Conservation (phyloP, 2,888 invertebrate species). For the Agonopterix heracliana region DNA sequence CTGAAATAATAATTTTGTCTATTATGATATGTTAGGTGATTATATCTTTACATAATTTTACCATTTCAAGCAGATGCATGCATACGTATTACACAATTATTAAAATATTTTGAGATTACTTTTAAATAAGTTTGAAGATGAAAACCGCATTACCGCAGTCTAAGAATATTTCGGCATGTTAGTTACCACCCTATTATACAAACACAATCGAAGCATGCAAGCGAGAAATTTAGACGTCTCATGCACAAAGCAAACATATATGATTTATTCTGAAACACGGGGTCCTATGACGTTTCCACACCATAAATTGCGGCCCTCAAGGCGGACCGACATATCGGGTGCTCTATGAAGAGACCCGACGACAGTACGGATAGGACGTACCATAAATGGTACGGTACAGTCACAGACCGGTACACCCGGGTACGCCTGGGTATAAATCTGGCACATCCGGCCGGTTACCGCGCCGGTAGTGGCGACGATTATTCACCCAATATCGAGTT, state of each 20-base stretch:
- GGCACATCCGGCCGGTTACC: slow-evolving; percentile 67
- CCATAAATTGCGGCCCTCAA: slow-evolving; percentile 72
- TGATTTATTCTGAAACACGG: slow-evolving; percentile 68
- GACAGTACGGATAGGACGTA: slow-evolving; percentile 52
- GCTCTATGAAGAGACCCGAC: slow-evolving; percentile 66
- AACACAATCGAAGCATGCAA: slow-evolving; percentile 25
- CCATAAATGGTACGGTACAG: slow-evolving; percentile 21
- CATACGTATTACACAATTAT: too few relatives aligned
- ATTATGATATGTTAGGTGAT: too few relatives aligned
- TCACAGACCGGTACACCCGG: slow-evolving; percentile 39
- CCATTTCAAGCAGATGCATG: too few relatives aligned
- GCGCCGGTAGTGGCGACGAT: slow-evolving; percentile 74
- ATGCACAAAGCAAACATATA: slow-evolving; percentile 58
- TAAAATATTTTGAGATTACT: too few relatives aligned
- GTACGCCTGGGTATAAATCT: slow-evolving; percentile 65
- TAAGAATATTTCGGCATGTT: too few relatives aligned
- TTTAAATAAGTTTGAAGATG: too few relatives aligned
- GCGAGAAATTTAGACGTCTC: slow-evolving; percentile 53
- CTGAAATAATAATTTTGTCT: too few relatives aligned
- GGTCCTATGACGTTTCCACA: slow-evolving; percentile 70
- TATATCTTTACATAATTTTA: too few relatives aligned
- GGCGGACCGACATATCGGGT: slow-evolving; percentile 65
- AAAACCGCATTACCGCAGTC: too few relatives aligned
- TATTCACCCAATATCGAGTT: slow-evolving; percentile 76
- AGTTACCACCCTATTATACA: too few relatives aligned